These are phyloP conservation scores for Solea solea DNA, from an alignment of 2,113 vertebrate genomes.

Conservation along the genomic window DNA sequence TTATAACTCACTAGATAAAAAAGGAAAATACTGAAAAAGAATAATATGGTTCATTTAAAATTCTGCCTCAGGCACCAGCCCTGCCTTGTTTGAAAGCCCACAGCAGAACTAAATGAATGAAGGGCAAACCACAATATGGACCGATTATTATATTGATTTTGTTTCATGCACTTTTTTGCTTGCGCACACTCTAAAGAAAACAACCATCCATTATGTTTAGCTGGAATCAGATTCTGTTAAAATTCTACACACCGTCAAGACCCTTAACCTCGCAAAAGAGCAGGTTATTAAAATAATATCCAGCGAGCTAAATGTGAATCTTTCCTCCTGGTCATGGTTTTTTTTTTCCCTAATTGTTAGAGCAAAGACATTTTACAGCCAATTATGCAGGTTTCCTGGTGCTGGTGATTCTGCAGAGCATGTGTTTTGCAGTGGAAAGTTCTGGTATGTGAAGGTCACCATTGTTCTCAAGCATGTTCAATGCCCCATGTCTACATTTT, in stretches of 20 bases:
- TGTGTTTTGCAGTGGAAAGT: too few relatives aligned
- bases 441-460: too few relatives aligned
- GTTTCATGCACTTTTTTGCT: neutral
- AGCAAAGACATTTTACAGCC: too few relatives aligned
- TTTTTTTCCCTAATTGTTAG: too few relatives aligned
- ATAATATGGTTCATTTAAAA: neutral
- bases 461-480: too few relatives aligned
- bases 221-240: slow-evolving; percentile 6
- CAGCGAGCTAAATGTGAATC: neutral
- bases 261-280: slow-evolving; percentile 3
- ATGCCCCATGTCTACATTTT: too few relatives aligned
- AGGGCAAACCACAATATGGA: slow-evolving; percentile 10
- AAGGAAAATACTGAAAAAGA: too few relatives aligned
- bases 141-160: slow-evolving; percentile 42
- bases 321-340: neutral
- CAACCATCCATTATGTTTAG: slow-evolving; percentile 28
- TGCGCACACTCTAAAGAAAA: slow-evolving; percentile 13
- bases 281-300: neutral
- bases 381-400: too few relatives aligned
- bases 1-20: too few relatives aligned
- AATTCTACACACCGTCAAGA: neutral
- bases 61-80: neutral
- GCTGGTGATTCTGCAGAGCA: too few relatives aligned
- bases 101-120: slow-evolving; percentile 10
- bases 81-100: slow-evolving; percentile 2